Evolutionary conservation across 2,888 invertebrate species (phyloP).

Genomic region (Lissonota sp.): DNA sequence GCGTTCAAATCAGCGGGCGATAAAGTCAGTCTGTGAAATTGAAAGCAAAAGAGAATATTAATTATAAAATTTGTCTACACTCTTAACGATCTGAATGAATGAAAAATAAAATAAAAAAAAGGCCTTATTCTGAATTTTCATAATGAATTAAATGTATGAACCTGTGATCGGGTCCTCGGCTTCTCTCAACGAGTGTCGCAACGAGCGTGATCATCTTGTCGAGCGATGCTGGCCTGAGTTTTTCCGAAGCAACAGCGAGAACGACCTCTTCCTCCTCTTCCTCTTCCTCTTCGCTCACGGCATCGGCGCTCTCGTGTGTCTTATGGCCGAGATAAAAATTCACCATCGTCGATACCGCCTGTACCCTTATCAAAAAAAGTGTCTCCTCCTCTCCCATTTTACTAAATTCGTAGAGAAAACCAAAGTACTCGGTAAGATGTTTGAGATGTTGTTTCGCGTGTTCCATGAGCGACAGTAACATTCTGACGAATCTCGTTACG

Average conservation of each 20-base stretch:
- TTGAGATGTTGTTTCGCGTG: slow-evolving; percentile 94
- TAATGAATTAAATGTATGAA: too few species aligned
- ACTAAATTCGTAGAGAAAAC: slow-evolving; percentile 95
- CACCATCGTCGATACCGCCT: slow-evolving; percentile 95
- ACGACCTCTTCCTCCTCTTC: slow-evolving; percentile 87
- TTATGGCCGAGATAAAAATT: slow-evolving; percentile 96
- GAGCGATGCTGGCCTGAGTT: slow-evolving; percentile 94
- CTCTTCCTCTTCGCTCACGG: slow-evolving; percentile 90
- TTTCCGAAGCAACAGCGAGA: slow-evolving; percentile 88
- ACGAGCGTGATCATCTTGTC: slow-evolving; percentile 98
- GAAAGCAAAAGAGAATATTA: neutral
- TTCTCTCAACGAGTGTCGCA: slow-evolving; percentile 94
- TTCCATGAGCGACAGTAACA: slow-evolving; percentile 94
- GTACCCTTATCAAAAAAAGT: slow-evolving; percentile 93
- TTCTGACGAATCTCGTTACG: slow-evolving; percentile 96
- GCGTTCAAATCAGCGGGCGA: slow-evolving; percentile 92
- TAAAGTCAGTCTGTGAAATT: slow-evolving; percentile 87
- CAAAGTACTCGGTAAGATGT: slow-evolving; percentile 96
- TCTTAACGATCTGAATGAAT: neutral
- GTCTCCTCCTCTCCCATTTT: slow-evolving; percentile 98
- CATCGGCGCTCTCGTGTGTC: slow-evolving; percentile 89
- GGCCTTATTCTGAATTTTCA: too few species aligned
- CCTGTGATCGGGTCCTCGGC: slow-evolving; percentile 90
- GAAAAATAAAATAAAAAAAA: too few species aligned
- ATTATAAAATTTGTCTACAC: neutral